Percentiles rank a stretch among this genome's conserved stretches.
Evolutionary conservation across 2,888 invertebrate genomes (phyloP).

Genomic region (Drosophila siamana): DNA sequence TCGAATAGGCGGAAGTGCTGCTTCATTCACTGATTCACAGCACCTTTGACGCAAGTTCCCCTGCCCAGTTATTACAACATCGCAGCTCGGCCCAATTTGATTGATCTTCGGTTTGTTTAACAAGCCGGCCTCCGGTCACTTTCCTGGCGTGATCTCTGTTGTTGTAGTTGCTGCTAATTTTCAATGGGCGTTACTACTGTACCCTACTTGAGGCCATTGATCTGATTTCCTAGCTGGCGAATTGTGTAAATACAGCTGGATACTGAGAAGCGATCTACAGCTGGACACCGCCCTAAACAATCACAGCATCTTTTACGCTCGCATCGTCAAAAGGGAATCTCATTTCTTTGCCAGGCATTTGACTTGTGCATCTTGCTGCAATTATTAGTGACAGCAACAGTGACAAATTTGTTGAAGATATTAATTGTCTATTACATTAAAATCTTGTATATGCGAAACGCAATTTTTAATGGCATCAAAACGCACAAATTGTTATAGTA

Average conservation of each 20-base stretch:
- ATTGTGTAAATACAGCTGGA: constrained; percentile 55
- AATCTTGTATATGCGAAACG: too few relatives aligned
- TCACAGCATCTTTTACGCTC: too few relatives aligned
- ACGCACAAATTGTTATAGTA: too few relatives aligned
- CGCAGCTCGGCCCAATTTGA: constrained; percentile 30
- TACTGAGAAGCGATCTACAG: constrained; percentile 3
- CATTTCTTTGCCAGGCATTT: not conserved
- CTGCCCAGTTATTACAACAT: constrained; percentile 9
- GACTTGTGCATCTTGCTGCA: not conserved
- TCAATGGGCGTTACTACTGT: constrained; percentile 54
- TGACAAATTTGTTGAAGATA: too few relatives aligned
- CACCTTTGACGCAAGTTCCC: constrained; percentile 45
- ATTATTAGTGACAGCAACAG: too few relatives aligned
- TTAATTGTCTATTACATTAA: too few relatives aligned
- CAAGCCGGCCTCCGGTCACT: constrained; percentile 59
- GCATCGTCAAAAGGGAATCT: not conserved
- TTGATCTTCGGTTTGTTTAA: constrained; percentile 69
- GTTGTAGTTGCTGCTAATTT: constrained; percentile 49
- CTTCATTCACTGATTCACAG: constrained; percentile 47
- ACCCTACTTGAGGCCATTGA: constrained; percentile 34
- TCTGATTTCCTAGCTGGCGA: constrained; percentile 14
- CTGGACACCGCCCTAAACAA: not conserved
- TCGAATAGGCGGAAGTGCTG: constrained; percentile 63
- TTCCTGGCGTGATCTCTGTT: too few relatives aligned
- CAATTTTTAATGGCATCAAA: too few relatives aligned